These are phyloP conservation scores for Cerastis leucographa DNA, from an alignment of 2,888 invertebrate genomes.

Conservation along the genomic window DNA sequence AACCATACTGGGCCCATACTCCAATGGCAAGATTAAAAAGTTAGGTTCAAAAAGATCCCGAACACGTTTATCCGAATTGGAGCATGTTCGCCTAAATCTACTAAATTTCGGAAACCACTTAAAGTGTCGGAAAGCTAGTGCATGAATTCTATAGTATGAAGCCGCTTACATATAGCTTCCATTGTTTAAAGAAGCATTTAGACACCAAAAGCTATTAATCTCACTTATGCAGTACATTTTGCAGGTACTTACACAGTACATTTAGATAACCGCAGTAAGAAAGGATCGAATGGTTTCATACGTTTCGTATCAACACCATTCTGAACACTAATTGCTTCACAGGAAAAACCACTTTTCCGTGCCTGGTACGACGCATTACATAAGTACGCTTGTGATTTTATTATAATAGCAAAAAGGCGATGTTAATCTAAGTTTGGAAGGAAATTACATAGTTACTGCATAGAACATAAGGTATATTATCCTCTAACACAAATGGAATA, in stretches of 20 bases:
- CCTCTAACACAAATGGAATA: background rate
- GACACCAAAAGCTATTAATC: slow-evolving; percentile 35
- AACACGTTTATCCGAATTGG: background rate
- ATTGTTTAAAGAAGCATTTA: slow-evolving; percentile 14
- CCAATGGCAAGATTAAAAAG: background rate
- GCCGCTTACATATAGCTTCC: background rate
- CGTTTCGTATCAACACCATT: slow-evolving; percentile 31
- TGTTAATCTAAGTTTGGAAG: slow-evolving; percentile 20
- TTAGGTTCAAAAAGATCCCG: background rate
- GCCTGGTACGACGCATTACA: slow-evolving; percentile 41
- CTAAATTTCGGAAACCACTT: slow-evolving; percentile 6
- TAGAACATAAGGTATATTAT: background rate
- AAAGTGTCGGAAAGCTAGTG: background rate
- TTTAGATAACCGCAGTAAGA: slow-evolving; percentile 38
- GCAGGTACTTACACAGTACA: slow-evolving; percentile 21
- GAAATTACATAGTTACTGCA: slow-evolving; percentile 6
- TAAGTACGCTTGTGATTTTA: slow-evolving; percentile 21
- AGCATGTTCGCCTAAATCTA: slow-evolving; percentile 17
- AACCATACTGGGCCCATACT: background rate
- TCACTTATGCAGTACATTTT: slow-evolving; percentile 33
- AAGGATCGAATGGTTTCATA: slow-evolving; percentile 36
- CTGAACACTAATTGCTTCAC: slow-evolving; percentile 44
- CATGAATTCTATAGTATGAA: slow-evolving; percentile 4
- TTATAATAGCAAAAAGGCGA: slow-evolving; percentile 13
- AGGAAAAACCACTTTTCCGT: slow-evolving; percentile 46